These are phyloP conservation scores for Takifugu rubripes DNA, from an alignment of 2,797 vertebrate genomes.

Conservation along the genomic window DNA sequence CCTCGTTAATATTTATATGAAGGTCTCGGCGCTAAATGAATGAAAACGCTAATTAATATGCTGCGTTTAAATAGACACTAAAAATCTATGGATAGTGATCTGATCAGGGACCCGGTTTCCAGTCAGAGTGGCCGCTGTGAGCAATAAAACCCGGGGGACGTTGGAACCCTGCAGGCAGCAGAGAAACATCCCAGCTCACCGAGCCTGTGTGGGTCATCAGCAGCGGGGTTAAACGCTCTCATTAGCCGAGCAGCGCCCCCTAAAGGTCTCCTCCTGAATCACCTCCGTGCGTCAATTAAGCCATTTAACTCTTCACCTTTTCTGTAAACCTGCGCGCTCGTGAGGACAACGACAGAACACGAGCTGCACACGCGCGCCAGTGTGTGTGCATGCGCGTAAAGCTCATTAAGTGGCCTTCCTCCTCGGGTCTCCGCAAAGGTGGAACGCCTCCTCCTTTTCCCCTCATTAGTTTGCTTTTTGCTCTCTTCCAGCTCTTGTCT, in stretches of 20 bases:
- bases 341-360: neutral
- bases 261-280: neutral
- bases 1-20: no score
- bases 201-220: neutral
- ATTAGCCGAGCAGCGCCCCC: neutral
- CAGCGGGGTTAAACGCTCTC: neutral
- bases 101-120: no score
- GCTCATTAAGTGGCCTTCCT: neutral
- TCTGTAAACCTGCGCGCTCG: neutral
- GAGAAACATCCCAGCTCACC: no score
- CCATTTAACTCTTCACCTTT: neutral
- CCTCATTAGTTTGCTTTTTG: constrained; percentile 1
- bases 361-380: neutral
- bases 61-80: no score
- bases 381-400: constrained; percentile 1
- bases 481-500: constrained; percentile 7
- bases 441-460: constrained; percentile 2
- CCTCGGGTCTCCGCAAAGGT: neutral
- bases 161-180: no score
- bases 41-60: no score
- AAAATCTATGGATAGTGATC: no score
- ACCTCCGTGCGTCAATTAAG: neutral
- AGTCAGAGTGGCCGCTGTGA: no score
- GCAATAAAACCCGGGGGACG: no score
- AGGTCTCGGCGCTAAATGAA: no score